Evolutionary conservation across 2,797 vertebrate genomes (phyloP), one percentile per base, ranked within the genome.

Genomic region (Oreortyx pictus): DNA sequence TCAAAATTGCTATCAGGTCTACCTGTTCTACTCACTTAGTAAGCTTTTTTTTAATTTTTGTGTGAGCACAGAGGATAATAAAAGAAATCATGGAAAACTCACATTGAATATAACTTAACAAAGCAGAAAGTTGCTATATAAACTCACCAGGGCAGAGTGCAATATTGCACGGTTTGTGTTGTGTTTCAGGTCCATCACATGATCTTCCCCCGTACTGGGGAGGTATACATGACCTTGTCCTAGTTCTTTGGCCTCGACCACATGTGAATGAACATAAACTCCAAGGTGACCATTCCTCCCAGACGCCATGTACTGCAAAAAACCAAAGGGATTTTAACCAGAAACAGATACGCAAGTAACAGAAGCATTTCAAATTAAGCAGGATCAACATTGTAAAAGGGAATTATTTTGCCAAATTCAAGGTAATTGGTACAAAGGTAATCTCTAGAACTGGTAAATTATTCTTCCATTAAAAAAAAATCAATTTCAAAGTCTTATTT

Each of bases 201-300:
- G 98, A 98, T 97, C 99, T 98, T 97, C 99, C 99, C 96, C 99
- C 99, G 52, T 99, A 99, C 96, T 99, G 99, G 89, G 99, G 99
- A 93, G 99, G 99, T 85, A 98, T 98, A 97, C 99, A 99, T 66
- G 98, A 98, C 97, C 99, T 98, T 91, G 99, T 99, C 96, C 99
- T 98, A 95, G 99, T 99, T 97, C 99, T 99, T 98, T 99, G 99
- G 97, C 99, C 99, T 97, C 99, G 98, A 96, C 99, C 99, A 97
- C 99, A 99, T 74, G 99, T 99, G 98, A 99, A 99, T 77, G 99
- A 99, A 97, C 99, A 99, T 97, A 99, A 98, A 97, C 99, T 99
- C 99, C 99, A 99, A 17, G 99, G 99, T 96, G 99, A 99, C 99
- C 99, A 99, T 95, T 99, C 99, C 97, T 99, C 99, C 99, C 99